Evolutionary conservation across 2,113 vertebrate genomes (phyloP).

Genomic region (Alethe diademata): DNA sequence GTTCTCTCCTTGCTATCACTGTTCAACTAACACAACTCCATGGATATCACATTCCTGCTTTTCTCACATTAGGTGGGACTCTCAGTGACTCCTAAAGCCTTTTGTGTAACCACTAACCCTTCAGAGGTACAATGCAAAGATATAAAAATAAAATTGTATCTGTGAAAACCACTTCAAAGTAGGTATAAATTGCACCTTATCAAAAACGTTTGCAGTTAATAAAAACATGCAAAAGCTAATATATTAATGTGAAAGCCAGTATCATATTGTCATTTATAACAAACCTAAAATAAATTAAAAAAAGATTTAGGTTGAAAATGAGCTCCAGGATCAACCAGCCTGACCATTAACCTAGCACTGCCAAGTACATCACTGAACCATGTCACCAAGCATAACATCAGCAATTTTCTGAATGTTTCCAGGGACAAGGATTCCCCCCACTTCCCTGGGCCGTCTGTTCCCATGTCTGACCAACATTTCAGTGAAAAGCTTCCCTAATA

Average conservation of each 20-base stretch:
- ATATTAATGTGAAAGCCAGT: too few species aligned
- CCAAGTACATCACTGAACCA: neutral
- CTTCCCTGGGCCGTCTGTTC: neutral
- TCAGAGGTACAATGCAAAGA: neutral
- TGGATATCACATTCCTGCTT: neutral
- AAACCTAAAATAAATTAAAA: too few species aligned
- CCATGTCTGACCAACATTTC: neutral
- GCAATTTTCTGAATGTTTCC: neutral
- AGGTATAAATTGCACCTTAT: too few species aligned
- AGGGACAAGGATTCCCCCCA: too few species aligned
- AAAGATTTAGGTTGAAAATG: neutral
- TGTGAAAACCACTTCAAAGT: too few species aligned
- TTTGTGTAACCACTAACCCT: neutral
- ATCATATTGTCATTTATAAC: too few species aligned
- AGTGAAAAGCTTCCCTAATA: neutral
- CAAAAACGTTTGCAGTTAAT: too few species aligned
- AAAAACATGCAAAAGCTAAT: too few species aligned
- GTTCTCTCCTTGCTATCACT: neutral
- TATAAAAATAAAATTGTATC: too few species aligned
- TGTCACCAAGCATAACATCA: accelerated
- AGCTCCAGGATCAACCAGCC: neutral
- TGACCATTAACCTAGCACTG: too few species aligned
- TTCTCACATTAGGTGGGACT: neutral
- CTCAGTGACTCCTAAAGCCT: neutral
- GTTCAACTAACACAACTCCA: neutral